Conservation (phyloP, 2,113 vertebrate species). For the Equus quagga region DNA sequence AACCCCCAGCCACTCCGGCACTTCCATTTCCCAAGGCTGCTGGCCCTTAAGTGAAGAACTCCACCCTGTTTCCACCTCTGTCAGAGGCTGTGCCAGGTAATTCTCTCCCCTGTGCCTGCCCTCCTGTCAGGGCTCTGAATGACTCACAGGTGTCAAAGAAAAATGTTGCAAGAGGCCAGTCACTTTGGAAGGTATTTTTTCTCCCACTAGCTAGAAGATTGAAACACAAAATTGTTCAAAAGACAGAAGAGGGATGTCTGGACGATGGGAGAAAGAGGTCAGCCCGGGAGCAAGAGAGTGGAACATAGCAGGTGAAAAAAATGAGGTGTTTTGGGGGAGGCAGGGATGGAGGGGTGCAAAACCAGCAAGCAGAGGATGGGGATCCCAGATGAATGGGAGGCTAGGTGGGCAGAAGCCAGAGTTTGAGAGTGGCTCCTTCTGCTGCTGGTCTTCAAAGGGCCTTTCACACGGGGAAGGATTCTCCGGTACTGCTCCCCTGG, state of each 20-base stretch:
- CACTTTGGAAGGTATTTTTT: constrained; percentile 43
- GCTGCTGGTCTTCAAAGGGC: constrained; percentile 20
- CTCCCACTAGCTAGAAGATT: background rate
- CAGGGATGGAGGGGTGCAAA: background rate
- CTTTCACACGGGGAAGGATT: background rate
- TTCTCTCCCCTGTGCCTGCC: background rate
- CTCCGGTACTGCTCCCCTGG: background rate
- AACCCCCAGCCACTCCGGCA: constrained; percentile 42
- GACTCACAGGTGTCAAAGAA: constrained; percentile 15
- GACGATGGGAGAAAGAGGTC: background rate
- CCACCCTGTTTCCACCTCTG: background rate
- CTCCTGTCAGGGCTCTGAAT: background rate
- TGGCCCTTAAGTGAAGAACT: constrained; percentile 24
- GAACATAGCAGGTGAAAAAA: background rate
- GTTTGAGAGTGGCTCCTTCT: background rate
- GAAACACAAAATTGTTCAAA: constrained; percentile 30
- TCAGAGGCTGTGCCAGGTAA: background rate
- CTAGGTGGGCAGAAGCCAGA: background rate
- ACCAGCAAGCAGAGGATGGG: background rate
- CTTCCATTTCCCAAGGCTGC: background rate
- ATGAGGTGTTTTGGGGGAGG: background rate
- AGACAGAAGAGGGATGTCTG: background rate
- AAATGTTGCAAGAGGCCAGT: background rate
- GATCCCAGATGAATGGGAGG: background rate
- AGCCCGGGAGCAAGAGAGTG: background rate